Percentiles rank a stretch among this genome's conserved stretches.
These are phyloP conservation scores for Hetaerina titia DNA, from an alignment of 2,888 invertebrate genomes.

Conservation along the genomic window DNA sequence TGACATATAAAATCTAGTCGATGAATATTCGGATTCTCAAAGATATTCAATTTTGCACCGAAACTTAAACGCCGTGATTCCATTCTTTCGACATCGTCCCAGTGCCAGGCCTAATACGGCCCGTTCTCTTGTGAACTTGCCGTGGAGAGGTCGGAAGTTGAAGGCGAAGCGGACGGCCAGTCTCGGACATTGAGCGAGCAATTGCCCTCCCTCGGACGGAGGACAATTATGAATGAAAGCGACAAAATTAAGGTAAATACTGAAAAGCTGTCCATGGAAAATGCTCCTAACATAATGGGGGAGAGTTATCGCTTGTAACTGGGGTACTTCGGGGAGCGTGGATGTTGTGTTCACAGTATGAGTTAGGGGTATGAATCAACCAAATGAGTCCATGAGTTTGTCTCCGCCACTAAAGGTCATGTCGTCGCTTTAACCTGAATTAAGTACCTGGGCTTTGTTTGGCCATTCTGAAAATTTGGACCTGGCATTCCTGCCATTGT, in stretches of 20 bases:
- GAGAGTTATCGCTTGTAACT: neutral
- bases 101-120: neutral
- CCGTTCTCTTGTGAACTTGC: neutral
- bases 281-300: neutral
- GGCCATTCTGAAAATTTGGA: neutral
- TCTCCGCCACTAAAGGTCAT: neutral
- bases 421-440: constrained; percentile 15
- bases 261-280: neutral
- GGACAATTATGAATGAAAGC: neutral
- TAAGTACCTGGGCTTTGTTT: neutral
- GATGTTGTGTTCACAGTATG: neutral
- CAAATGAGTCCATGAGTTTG: neutral
- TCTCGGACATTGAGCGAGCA: neutral
- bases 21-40: too few species aligned
- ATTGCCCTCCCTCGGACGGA: neutral
- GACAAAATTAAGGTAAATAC: neutral
- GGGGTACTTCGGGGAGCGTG: neutral
- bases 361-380: neutral
- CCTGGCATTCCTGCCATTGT: neutral
- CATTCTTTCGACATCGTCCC: neutral
- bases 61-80: too few species aligned
- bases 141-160: neutral
- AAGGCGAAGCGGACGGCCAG: neutral
- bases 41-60: too few species aligned
- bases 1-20: too few species aligned